Evolutionary conservation across 2,113 vertebrate species (phyloP).

Genomic region (Chaetodon trifascialis): DNA sequence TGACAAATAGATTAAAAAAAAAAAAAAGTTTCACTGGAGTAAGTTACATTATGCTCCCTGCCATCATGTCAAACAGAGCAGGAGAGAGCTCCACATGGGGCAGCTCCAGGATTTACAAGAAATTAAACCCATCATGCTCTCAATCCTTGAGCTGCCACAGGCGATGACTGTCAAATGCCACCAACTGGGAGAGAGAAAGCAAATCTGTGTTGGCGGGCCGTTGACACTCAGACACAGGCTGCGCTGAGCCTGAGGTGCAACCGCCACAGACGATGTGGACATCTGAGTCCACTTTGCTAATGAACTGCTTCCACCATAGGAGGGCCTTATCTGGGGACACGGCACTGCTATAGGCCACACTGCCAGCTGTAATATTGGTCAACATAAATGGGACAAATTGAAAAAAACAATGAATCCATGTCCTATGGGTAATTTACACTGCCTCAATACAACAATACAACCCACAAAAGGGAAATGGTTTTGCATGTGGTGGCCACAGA

Average conservation of each 20-base stretch:
- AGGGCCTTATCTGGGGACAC: background rate
- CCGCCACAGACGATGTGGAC: background rate
- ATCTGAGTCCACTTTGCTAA: background rate
- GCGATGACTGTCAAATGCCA: slow-evolving; percentile 17
- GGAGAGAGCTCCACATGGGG: background rate
- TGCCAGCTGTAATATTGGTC: background rate
- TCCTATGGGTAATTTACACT: too few relatives aligned
- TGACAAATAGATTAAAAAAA: background rate
- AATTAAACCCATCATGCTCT: background rate
- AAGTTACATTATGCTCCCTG: background rate
- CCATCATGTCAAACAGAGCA: background rate
- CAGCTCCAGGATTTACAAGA: background rate
- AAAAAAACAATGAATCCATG: too few relatives aligned
- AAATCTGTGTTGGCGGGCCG: slow-evolving; percentile 12
- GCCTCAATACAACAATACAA: too few relatives aligned
- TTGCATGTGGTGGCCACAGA: too few relatives aligned
- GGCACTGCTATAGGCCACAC: background rate
- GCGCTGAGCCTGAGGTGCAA: slow-evolving; percentile 17
- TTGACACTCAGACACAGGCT: background rate
- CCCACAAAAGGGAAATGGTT: too few relatives aligned
- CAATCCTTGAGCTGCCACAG: slow-evolving; percentile 1
- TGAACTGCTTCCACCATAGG: background rate
- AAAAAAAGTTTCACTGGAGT: too few relatives aligned
- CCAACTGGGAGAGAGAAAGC: slow-evolving; percentile 8
- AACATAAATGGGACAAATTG: background rate